Conservation (phyloP, 2,888 invertebrate species). For the Lapara coniferarum region DNA sequence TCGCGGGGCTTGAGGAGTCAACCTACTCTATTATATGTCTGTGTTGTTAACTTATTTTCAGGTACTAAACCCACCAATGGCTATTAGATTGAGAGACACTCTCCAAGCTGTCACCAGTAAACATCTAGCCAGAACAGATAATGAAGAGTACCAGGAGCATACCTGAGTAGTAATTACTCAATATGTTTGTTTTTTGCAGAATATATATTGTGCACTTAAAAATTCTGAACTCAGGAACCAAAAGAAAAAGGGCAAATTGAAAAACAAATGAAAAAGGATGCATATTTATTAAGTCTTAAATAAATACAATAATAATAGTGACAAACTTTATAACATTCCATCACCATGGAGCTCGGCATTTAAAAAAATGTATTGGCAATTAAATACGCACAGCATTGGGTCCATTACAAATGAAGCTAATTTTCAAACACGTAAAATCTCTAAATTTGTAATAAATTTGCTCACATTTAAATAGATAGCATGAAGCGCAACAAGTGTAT, state of each 20-base stretch:
- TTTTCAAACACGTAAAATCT: conserved; percentile 15
- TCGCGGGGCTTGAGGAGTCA: too few species aligned
- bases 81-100: conserved; percentile 50
- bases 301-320: conserved; percentile 71
- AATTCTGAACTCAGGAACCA: not conserved
- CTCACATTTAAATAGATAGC: too few species aligned
- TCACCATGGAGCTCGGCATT: conserved; percentile 49
- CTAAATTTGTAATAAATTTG: not conserved
- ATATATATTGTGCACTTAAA: too few species aligned
- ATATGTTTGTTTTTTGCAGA: too few species aligned
- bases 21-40: too few species aligned
- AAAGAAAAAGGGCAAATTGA: conserved; percentile 30
- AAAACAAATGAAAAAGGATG: conserved; percentile 56
- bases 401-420: not conserved
- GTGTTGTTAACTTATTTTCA: conserved; percentile 38
- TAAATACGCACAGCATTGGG: conserved; percentile 10
- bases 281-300: conserved; percentile 76
- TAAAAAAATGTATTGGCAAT: conserved; percentile 17
- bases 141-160: conserved; percentile 28
- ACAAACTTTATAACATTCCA: conserved; percentile 73
- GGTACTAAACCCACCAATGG: conserved; percentile 51
- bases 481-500: too few species aligned
- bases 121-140: conserved; percentile 43
- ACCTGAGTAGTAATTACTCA: conserved; percentile 27
- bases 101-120: conserved; percentile 42